phyloP scores from a whole-genome alignment of 1,140 invertebrate genomes.

The Panulirus ornatus region DNA sequence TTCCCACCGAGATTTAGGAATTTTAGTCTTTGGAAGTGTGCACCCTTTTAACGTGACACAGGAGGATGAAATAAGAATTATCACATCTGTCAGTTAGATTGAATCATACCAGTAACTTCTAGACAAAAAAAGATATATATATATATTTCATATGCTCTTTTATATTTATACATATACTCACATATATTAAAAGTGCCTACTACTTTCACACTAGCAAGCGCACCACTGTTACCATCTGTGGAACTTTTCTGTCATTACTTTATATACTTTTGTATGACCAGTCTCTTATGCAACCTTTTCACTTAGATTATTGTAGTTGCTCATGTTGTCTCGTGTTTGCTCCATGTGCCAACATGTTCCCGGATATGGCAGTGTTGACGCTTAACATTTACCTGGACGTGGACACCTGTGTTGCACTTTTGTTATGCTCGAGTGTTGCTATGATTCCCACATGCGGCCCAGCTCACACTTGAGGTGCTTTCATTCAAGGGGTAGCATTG shows the following conservation, averaged over 20 bases:
- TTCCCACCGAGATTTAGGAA: conserved; percentile 18
- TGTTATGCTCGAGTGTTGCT: conserved; percentile 67
- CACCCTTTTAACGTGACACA: conserved; percentile 21
- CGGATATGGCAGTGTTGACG: conserved; percentile 51
- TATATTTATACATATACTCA: background rate
- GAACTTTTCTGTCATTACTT: background rate
- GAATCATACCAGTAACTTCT: background rate
- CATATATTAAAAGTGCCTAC: background rate
- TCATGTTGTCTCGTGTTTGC: background rate
- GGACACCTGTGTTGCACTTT: conserved; percentile 66
- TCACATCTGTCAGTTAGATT: background rate
- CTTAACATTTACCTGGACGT: conserved; percentile 35
- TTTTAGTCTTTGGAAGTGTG: conserved; percentile 30
- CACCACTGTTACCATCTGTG: background rate
- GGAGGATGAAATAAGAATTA: background rate
- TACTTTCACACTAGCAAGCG: background rate
- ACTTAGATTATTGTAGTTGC: background rate
- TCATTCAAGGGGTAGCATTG: background rate
- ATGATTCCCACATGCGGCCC: conserved; percentile 37
- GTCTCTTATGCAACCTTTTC: background rate
- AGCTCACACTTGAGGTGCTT: background rate
- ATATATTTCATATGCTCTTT: background rate
- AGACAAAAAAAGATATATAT: background rate
- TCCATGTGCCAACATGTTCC: conserved; percentile 2
- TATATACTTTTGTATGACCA: background rate